Evolutionary conservation across 2,113 vertebrate species (phyloP).

Genomic region (Sylvilagus bachmani): DNA sequence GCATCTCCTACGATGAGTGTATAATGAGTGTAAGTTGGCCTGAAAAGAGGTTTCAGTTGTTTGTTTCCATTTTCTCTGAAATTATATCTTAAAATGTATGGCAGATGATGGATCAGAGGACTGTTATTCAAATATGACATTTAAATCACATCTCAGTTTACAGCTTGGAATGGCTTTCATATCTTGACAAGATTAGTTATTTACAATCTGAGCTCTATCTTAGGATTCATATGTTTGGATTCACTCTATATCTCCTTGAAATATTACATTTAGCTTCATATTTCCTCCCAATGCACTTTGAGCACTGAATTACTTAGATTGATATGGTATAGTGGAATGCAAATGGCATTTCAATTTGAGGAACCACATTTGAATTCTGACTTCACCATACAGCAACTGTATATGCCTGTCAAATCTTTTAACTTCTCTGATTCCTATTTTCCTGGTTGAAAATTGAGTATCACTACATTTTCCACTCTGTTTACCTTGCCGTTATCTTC

Average conservation of each 20-base stretch:
- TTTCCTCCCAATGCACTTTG: slow-evolving; percentile 74
- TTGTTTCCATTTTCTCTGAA: slow-evolving; percentile 74
- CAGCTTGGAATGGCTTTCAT: slow-evolving; percentile 57
- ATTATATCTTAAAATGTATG: slow-evolving; percentile 57
- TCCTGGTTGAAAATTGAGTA: background rate
- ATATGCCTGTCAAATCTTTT: slow-evolving; percentile 54
- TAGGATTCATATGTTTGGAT: slow-evolving; percentile 72
- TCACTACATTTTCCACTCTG: background rate
- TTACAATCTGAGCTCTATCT: slow-evolving; percentile 63
- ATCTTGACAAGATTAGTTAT: slow-evolving; percentile 74
- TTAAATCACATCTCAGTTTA: slow-evolving; percentile 74
- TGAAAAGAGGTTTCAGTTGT: slow-evolving; percentile 40
- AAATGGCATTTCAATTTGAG: slow-evolving; percentile 63
- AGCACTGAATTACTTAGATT: slow-evolving; percentile 77
- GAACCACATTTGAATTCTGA: slow-evolving; percentile 53
- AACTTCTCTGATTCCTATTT: slow-evolving; percentile 14
- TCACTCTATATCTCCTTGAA: slow-evolving; percentile 74
- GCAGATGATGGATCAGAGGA: slow-evolving; percentile 56
- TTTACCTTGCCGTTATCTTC: background rate
- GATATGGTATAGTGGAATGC: slow-evolving; percentile 50
- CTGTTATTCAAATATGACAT: slow-evolving; percentile 73
- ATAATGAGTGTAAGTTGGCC: background rate
- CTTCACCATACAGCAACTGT: slow-evolving; percentile 12
- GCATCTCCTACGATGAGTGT: background rate
- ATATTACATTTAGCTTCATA: slow-evolving; percentile 67